These are phyloP conservation scores for Parasteatoda lunata DNA, from an alignment of 2,888 invertebrate genomes.

Conservation along the genomic window DNA sequence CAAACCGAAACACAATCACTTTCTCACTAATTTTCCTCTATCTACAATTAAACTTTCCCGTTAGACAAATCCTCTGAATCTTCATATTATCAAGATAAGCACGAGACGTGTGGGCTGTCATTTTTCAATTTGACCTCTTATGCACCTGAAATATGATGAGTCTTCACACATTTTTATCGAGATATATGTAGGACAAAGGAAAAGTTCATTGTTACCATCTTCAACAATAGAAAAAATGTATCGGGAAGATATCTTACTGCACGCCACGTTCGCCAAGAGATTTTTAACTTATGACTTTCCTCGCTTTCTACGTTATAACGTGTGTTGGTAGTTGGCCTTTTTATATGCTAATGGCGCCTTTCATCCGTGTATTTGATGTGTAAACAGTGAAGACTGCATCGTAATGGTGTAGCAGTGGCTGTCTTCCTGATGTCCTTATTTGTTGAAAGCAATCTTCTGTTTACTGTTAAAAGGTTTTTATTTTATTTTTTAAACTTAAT, in stretches of 20 bases:
- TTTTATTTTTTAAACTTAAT: not conserved
- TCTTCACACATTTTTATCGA: not conserved
- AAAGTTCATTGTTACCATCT: slow-evolving; percentile 65
- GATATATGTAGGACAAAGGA: slow-evolving; percentile 59
- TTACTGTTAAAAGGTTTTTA: not conserved
- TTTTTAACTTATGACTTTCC: slow-evolving; percentile 2
- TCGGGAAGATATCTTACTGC: slow-evolving; percentile 43
- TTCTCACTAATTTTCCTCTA: too few species aligned
- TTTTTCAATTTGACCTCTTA: slow-evolving; percentile 11
- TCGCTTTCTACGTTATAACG: slow-evolving; percentile 13
- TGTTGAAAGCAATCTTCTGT: not conserved
- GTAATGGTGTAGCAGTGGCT: not conserved
- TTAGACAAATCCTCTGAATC: too few species aligned
- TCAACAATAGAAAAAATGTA: slow-evolving; percentile 57
- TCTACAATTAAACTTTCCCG: too few species aligned
- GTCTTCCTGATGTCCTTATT: not conserved
- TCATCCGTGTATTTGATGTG: slow-evolving; percentile 3
- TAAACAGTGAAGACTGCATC: slow-evolving; percentile 28
- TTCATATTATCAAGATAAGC: not conserved
- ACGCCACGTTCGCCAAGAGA: slow-evolving; percentile 22
- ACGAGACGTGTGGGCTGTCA: not conserved
- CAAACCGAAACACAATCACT: too few species aligned
- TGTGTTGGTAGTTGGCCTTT: slow-evolving; percentile 1
- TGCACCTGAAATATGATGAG: slow-evolving; percentile 28
- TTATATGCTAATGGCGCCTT: slow-evolving; percentile 54